Evolutionary conservation across 1,140 invertebrate genomes (phyloP).

Genomic region (Pseudomyrmex concolor): DNA sequence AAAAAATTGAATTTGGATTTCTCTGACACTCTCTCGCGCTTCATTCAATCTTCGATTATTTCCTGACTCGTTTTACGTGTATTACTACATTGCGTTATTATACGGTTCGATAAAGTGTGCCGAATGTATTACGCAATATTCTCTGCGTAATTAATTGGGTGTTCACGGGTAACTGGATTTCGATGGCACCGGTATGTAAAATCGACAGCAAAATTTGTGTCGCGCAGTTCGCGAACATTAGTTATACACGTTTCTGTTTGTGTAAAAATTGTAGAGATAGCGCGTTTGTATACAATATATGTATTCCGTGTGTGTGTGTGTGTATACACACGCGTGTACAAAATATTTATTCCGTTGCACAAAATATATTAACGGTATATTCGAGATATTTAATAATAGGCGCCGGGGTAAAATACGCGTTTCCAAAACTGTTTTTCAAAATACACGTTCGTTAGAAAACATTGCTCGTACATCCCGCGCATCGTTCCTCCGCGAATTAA

Average conservation of each 20-base stretch:
- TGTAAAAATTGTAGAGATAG: constrained; percentile 24
- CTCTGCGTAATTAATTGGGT: constrained; percentile 60
- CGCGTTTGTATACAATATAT: constrained; percentile 15
- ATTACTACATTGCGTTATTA: constrained; percentile 12
- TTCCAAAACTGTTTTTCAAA: constrained; percentile 25
- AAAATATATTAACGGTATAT: constrained; percentile 4
- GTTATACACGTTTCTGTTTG: constrained; percentile 14
- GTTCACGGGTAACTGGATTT: constrained; percentile 59
- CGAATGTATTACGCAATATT: constrained; percentile 53
- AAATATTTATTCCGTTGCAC: too few relatives aligned
- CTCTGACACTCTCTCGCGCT: background rate
- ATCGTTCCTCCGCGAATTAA: background rate
- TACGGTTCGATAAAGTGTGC: constrained; percentile 34
- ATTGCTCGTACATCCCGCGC: background rate
- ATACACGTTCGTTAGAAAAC: background rate
- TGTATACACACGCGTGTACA: background rate
- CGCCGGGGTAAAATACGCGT: background rate
- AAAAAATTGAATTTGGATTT: constrained; percentile 8
- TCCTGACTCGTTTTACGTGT: background rate
- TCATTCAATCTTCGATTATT: constrained; percentile 6
- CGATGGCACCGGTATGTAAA: constrained; percentile 37
- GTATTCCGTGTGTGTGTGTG: background rate
- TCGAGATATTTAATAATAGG: constrained; percentile 25
- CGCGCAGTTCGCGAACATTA: constrained; percentile 41
- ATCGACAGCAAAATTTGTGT: constrained; percentile 53